Conservation (phyloP, 2,888 invertebrate species). For the Tricholauxania praeusta region DNA sequence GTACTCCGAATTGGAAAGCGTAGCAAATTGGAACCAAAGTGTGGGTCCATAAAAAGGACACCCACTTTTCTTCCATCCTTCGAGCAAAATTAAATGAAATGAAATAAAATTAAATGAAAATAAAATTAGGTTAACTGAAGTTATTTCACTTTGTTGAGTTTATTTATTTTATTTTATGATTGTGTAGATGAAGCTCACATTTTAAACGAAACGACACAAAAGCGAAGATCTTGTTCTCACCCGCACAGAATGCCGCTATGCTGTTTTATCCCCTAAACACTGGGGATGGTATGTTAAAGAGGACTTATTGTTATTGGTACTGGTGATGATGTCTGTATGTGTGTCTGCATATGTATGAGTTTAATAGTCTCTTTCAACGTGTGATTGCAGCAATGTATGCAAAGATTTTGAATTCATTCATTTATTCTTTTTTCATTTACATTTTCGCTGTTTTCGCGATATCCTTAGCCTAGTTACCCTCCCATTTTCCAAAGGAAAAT, state of each 20-base stretch:
- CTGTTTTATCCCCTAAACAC: background rate
- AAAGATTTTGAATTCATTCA: slow-evolving; percentile 8
- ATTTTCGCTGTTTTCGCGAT: background rate
- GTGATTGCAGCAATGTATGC: slow-evolving; percentile 25
- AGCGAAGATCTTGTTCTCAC: background rate
- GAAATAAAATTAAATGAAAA: slow-evolving; percentile 53
- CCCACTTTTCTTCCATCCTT: background rate
- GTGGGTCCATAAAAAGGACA: slow-evolving; percentile 15
- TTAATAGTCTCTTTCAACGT: background rate
- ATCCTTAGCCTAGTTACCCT: background rate
- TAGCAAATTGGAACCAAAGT: slow-evolving; percentile 3
- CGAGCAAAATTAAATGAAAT: slow-evolving; percentile 41
- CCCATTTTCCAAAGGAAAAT: no score
- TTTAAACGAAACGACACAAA: slow-evolving; percentile 31
- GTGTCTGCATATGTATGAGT: background rate
- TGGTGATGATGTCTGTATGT: background rate
- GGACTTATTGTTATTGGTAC: background rate
- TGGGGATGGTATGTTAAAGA: slow-evolving; percentile 1
- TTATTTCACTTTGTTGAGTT: slow-evolving; percentile 45
- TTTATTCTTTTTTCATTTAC: background rate
- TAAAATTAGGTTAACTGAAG: slow-evolving; percentile 54
- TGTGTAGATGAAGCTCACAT: slow-evolving; percentile 46
- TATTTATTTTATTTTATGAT: slow-evolving; percentile 49
- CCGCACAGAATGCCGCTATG: background rate
- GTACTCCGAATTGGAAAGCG: slow-evolving; percentile 5